phyloP scores from a whole-genome alignment of 2,888 invertebrate species.

The Axea sp. region DNA sequence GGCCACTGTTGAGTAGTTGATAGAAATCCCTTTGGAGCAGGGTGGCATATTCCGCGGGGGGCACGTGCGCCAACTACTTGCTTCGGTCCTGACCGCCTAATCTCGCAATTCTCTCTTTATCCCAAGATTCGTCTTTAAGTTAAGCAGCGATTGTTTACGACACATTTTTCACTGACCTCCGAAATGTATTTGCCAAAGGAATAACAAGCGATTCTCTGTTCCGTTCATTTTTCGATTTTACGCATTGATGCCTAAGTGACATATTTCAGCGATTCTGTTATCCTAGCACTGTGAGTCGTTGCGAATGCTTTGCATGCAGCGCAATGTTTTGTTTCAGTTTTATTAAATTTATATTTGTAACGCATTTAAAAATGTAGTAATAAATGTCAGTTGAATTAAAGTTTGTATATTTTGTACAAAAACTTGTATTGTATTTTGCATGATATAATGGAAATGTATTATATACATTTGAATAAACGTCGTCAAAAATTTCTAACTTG shows the following conservation, averaged over 20 bases:
- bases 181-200: constrained; percentile 19
- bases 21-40: constrained; percentile 71
- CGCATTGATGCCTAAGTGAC: background rate
- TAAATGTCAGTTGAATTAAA: too few species aligned
- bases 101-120: constrained; percentile 60
- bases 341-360: too few species aligned
- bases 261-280: constrained; percentile 31
- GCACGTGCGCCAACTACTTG: constrained; percentile 38
- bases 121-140: constrained; percentile 61
- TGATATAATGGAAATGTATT: too few species aligned
- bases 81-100: constrained; percentile 51
- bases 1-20: constrained; percentile 61
- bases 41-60: constrained; percentile 65
- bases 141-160: constrained; percentile 45
- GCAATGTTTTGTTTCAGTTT: constrained; percentile 32
- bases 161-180: constrained; percentile 8
- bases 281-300: constrained; percentile 38
- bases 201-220: constrained; percentile 37
- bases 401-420: too few species aligned
- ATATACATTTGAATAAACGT: too few species aligned
- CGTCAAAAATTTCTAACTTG: too few species aligned
- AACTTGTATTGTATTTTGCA: too few species aligned
- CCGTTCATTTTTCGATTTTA: constrained; percentile 9
- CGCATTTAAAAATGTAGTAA: too few species aligned
- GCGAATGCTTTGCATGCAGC: constrained; percentile 49